phyloP scores from a whole-genome alignment of 2,888 invertebrate genomes.

The Drosophila falleni region DNA sequence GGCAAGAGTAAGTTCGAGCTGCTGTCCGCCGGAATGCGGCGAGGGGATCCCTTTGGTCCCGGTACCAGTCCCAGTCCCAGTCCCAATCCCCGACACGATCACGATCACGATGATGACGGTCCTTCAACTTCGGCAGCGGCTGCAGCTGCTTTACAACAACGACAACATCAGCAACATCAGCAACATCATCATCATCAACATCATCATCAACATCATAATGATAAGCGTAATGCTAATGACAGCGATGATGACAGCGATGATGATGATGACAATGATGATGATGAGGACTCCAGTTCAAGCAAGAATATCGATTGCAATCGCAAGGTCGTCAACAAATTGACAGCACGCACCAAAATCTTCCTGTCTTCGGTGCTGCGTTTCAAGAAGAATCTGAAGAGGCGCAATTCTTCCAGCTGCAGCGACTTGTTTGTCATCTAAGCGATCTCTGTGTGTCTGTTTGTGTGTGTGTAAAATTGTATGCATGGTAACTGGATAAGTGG shows the following conservation, averaged over 20 bases:
- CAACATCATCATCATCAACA: not conserved
- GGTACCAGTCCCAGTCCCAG: not conserved
- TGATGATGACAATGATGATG: constrained; percentile 1
- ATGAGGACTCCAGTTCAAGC: constrained; percentile 9
- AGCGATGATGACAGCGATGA: not conserved
- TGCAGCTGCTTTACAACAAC: constrained; percentile 35
- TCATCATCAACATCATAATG: not conserved
- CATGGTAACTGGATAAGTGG: no score
- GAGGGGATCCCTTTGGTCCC: not conserved
- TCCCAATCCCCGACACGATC: not conserved
- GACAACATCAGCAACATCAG: not conserved
- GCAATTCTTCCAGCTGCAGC: constrained; percentile 84
- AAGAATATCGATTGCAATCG: constrained; percentile 65
- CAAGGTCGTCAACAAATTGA: constrained; percentile 83
- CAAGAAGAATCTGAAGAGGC: constrained; percentile 83
- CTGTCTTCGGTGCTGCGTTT: constrained; percentile 84
- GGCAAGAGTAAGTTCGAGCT: constrained; percentile 76
- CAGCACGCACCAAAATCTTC: constrained; percentile 84
- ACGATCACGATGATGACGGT: constrained; percentile 11
- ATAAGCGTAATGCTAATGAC: not conserved
- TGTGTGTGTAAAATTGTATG: not conserved
- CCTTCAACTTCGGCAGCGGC: constrained; percentile 61
- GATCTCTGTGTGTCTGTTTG: not conserved
- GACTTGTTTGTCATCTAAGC: constrained; percentile 85
- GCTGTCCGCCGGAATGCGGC: constrained; percentile 58